Evolutionary conservation across 2,888 invertebrate species (phyloP).

Genomic region (Siphlonurus alternatus): DNA sequence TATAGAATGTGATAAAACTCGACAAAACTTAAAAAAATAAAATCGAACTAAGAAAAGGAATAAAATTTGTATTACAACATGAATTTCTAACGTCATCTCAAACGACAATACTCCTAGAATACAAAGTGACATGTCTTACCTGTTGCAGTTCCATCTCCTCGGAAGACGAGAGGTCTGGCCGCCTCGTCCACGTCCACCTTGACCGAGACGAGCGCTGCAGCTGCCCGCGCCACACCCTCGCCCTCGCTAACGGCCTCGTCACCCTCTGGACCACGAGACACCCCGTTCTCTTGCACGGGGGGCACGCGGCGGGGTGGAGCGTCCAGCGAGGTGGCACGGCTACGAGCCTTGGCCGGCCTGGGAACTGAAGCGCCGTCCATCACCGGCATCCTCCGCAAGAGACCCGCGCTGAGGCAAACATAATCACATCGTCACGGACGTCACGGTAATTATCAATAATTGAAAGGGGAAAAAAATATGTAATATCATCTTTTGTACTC

Average conservation of each 20-base stretch:
- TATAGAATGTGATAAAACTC: too few species aligned
- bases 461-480: too few species aligned
- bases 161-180: background rate
- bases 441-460: too few species aligned
- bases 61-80: background rate
- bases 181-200: background rate
- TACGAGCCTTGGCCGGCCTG: background rate
- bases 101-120: too few species aligned
- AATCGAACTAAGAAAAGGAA: background rate
- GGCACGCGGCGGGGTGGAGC: background rate
- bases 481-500: too few species aligned
- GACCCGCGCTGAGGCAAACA: background rate
- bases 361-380: background rate
- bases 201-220: background rate
- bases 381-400: background rate
- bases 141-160: background rate
- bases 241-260: slow-evolving; percentile 1
- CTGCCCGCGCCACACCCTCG: background rate
- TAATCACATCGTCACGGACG: too few species aligned
- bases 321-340: background rate
- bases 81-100: too few species aligned
- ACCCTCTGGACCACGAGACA: background rate
- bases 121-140: too few species aligned
- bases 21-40: background rate
- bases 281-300: background rate